Evolutionary conservation across 1,140 invertebrate species (phyloP).

Genomic region (Drosophila insularis): DNA sequence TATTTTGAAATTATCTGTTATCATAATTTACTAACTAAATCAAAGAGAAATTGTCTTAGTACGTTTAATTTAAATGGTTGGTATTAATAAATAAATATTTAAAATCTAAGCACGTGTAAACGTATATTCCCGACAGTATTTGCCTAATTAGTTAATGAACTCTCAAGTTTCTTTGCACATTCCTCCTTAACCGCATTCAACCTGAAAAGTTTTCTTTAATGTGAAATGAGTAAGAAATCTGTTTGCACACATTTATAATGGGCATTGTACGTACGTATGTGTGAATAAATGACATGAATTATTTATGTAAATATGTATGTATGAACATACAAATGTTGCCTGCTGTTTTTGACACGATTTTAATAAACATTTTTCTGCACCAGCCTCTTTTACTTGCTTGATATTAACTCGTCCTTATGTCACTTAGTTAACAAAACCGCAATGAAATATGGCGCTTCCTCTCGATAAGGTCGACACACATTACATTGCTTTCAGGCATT

Average conservation of each 20-base stretch:
- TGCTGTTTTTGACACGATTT: constrained; percentile 23
- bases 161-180: background rate
- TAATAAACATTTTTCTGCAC: constrained; percentile 7
- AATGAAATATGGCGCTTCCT: constrained; percentile 6
- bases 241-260: background rate
- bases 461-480: background rate
- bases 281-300: background rate
- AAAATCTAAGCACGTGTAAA: background rate
- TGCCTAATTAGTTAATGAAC: constrained; percentile 3
- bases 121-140: background rate
- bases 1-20: too few species aligned
- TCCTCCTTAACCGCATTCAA: background rate
- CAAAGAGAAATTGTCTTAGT: too few species aligned
- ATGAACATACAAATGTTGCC: background rate
- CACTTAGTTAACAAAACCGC: constrained; percentile 25
- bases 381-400: background rate
- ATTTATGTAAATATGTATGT: background rate
- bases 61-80: background rate
- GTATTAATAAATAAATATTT: background rate
- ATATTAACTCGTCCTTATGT: constrained; percentile 24
- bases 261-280: too few species aligned
- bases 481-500: constrained; percentile 9
- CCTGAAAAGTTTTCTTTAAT: constrained; percentile 4
- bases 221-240: background rate
- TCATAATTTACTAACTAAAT: too few species aligned